Base-by-base conservation (phyloP, 2,888 invertebrate genomes). In the Carpatolechia fugitivella region DNA sequence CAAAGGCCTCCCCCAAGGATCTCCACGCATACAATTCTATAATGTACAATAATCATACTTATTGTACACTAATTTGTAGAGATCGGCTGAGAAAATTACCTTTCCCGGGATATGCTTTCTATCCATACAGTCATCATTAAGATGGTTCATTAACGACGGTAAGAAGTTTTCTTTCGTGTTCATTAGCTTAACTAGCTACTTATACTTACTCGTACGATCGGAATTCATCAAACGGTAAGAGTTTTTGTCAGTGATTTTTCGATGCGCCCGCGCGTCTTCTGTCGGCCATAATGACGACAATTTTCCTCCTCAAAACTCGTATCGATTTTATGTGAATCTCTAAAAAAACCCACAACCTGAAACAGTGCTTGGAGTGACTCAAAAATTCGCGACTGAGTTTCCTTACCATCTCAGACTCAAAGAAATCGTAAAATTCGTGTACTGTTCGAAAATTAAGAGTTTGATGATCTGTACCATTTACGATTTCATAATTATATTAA, bases 221-320 rank as follows among this genome's bases (percentile, higher is more conserved):
- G 14, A 18, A 49, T 49, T 29, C 49, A 13, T 33, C n/a, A 16
- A 33, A 10, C 35, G 49, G 49, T 35, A 18, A 47, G 14, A 47
- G 47, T 31, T 13, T 30, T 48, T 35, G 24, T 24, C 3, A 24
- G 24, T 24, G 3, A 24, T 35, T 47, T 30, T n/a, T 47, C 8
- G 35, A 31, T 52, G 35, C 56, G 41, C 60, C 52, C 54, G 40
- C 54, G 56, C 56, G 24, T 50, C 38, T 57, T 46, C 47, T 54
- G 56, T 24, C 24, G 24, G 6, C 6, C 3, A 24, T 6, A 3
- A 24, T 4, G 6, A 24, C 24, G 24, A 24, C 3, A 6, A 24
- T 24, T 24, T 24, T 24, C 24, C 24, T 24, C 24, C 6, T 24
- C 6, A 6, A 24, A 24, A 24, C 24, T 6, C 3, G 24, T n/a